Conservation (phyloP, 2,113 vertebrate genomes). For the Gasterosteus aculeatus region DNA sequence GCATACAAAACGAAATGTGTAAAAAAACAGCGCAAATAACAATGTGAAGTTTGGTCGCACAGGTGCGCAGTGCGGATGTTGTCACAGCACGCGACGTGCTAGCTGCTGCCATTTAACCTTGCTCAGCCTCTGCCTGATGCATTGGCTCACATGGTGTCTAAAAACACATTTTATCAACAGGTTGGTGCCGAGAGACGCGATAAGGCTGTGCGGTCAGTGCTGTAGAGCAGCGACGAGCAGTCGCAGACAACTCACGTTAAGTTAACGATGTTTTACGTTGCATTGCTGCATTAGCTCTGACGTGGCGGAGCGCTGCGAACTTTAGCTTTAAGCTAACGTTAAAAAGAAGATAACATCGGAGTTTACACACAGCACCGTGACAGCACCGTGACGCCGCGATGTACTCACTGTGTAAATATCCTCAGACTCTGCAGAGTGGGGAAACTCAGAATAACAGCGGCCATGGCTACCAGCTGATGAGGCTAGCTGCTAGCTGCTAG, state of each 20-base stretch:
- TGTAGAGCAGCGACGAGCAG: background rate
- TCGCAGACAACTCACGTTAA: background rate
- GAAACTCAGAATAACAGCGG: conserved; percentile 78
- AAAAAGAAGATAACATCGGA: background rate
- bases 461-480: conserved; percentile 67
- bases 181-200: background rate
- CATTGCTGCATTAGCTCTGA: background rate
- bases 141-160: rapidly evolving
- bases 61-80: background rate
- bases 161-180: background rate
- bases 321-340: background rate
- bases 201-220: rapidly evolving
- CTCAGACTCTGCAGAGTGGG: conserved; percentile 65
- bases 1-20: background rate
- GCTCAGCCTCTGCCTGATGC: conserved; percentile 4
- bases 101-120: conserved; percentile 69
- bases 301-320: background rate
- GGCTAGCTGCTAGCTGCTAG: conserved; percentile 30
- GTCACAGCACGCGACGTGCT: conserved; percentile 4
- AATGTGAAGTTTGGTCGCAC: background rate
- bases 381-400: background rate
- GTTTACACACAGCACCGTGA: rapidly evolving
- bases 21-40: background rate
- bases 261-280: background rate
- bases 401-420: conserved; percentile 76